phyloP scores from a whole-genome alignment of 2,797 vertebrate species.

The Siniperca undulata region DNA sequence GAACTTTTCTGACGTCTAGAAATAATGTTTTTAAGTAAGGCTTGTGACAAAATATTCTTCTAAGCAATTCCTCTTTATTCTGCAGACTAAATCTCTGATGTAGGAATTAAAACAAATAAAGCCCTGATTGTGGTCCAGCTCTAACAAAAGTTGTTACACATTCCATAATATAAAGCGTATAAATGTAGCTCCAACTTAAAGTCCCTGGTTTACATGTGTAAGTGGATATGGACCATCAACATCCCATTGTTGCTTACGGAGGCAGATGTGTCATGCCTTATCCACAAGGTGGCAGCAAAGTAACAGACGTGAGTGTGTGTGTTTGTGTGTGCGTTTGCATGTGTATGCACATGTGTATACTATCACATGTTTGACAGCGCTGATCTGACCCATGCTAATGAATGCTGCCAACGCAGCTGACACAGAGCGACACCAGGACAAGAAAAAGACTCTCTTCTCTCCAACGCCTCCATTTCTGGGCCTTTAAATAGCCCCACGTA shows the following conservation, averaged over 20 bases:
- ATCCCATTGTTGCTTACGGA: neutral
- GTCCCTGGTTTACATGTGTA: neutral
- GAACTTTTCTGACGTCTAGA: neutral
- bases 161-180: neutral
- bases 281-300: constrained; percentile 79
- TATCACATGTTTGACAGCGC: constrained; percentile 62
- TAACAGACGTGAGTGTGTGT: neutral
- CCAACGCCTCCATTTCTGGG: constrained; percentile 74
- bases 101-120: neutral
- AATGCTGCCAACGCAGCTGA: constrained; percentile 79
- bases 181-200: neutral
- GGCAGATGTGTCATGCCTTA: neutral
- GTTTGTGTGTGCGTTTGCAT: constrained; percentile 3
- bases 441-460: constrained; percentile 82
- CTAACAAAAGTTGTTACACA: neutral
- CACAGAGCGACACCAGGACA: constrained; percentile 88
- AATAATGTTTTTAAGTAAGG: neutral
- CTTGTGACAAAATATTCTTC: neutral
- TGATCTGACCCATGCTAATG: constrained; percentile 74
- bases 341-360: constrained; percentile 30
- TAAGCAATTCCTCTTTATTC: neutral
- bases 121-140: neutral
- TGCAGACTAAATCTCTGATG: neutral
- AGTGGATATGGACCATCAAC: neutral
- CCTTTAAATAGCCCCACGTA: constrained; percentile 80